These are phyloP conservation scores for Acanthacorydalis orientalis DNA, from an alignment of 2,888 invertebrate species.

Conservation along the genomic window DNA sequence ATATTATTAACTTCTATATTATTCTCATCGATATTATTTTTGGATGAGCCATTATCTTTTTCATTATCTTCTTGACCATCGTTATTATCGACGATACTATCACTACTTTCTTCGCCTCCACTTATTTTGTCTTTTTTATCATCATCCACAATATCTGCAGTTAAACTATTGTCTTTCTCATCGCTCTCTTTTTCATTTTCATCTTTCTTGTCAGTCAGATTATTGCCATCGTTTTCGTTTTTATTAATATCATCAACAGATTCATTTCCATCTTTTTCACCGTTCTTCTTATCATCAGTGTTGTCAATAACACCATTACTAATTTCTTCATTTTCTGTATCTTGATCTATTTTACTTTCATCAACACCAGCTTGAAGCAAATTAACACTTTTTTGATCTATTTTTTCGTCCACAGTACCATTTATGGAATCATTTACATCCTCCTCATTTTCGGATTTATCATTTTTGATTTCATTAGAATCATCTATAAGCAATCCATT, in stretches of 20 bases:
- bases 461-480: background rate
- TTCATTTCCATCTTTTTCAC: background rate
- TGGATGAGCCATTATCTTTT: background rate
- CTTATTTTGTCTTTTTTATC: too few relatives aligned
- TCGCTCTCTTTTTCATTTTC: background rate
- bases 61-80: background rate
- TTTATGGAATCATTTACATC: background rate
- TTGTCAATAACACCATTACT: background rate
- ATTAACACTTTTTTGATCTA: background rate
- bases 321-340: slow-evolving; percentile 3
- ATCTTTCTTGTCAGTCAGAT: background rate
- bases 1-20: background rate
- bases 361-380: background rate
- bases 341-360: background rate
- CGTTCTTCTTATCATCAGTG: background rate
- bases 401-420: background rate
- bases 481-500: background rate
- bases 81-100: background rate
- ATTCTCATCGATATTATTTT: background rate
- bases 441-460: background rate
- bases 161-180: too few relatives aligned
- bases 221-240: background rate
- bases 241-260: background rate
- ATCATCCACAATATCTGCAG: too few relatives aligned
- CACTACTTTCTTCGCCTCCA: too few relatives aligned